Conservation (phyloP, 2,113 vertebrate species). For the Sus scrofa region DNA sequence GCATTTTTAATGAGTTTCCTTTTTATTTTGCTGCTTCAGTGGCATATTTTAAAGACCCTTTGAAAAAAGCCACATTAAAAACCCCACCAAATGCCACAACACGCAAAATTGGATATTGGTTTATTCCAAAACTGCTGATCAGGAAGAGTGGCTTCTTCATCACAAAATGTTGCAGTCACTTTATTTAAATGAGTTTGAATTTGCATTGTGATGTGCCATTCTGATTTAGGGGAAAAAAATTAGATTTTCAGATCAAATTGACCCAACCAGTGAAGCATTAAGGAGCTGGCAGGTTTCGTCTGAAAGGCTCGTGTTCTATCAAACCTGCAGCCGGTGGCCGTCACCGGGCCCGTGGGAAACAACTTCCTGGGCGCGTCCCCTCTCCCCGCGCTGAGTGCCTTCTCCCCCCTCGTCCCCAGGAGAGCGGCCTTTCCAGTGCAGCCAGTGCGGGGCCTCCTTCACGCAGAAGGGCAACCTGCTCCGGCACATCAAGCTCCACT, state of each 20-base stretch:
- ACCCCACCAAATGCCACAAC: constrained; percentile 99
- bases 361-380: constrained; percentile 89
- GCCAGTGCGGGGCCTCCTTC: constrained; percentile 98
- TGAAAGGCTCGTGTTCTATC: constrained; percentile 99
- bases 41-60: constrained; percentile 99
- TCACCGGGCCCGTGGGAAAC: constrained; percentile 90
- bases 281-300: constrained; percentile 98
- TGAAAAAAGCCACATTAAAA: constrained; percentile 98
- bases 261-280: constrained; percentile 99
- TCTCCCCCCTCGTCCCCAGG: constrained; percentile 88
- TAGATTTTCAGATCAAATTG: constrained; percentile 99
- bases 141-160: constrained; percentile 99
- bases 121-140: constrained; percentile 99
- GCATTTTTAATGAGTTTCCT: constrained; percentile 99
- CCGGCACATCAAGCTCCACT: constrained; percentile 99
- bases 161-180: constrained; percentile 99
- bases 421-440: constrained; percentile 99
- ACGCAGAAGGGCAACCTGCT: constrained; percentile 99
- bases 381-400: constrained; percentile 67
- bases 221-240: constrained; percentile 99
- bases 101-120: constrained; percentile 99
- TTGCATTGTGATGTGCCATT: constrained; percentile 99
- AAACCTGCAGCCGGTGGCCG: constrained; percentile 93
- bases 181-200: constrained; percentile 99
- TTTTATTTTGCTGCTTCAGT: constrained; percentile 99